A percentile compares a stretch with the other conserved stretches of the same genome.
Conservation (phyloP, 2,888 invertebrate genomes). For the Diploptera punctata region DNA sequence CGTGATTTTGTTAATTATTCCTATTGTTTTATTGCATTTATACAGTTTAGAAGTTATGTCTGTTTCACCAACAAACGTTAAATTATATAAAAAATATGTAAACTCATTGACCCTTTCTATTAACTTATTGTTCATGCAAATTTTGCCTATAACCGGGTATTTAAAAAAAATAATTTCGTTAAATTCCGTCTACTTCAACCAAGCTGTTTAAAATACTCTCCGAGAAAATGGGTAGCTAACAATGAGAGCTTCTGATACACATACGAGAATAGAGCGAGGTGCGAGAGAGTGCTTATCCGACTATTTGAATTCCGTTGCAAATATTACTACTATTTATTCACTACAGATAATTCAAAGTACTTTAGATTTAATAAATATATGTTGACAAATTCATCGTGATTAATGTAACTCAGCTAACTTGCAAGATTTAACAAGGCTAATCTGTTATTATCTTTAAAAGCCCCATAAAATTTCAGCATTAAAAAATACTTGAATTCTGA, state of each 20-base stretch:
- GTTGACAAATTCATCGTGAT: not conserved
- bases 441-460: not conserved
- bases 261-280: not conserved
- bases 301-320: not conserved
- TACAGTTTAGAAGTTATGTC: too few species aligned
- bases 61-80: too few species aligned
- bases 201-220: not conserved
- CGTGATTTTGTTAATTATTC: too few species aligned
- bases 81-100: too few species aligned
- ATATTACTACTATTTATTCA: too few species aligned
- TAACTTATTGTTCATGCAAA: too few species aligned
- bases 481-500: not conserved
- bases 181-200: not conserved
- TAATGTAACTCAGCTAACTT: slow-evolving; percentile 34
- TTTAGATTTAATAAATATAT: not conserved
- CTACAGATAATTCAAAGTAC: not conserved
- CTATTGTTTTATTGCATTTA: too few species aligned
- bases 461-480: not conserved
- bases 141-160: too few species aligned
- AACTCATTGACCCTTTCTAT: too few species aligned
- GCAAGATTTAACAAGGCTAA: not conserved
- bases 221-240: not conserved
- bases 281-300: not conserved
- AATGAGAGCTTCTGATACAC: not conserved
- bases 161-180: too few species aligned